Base-by-base conservation (phyloP, 1,140 invertebrate species). In the Sinonovacula constricta region DNA sequence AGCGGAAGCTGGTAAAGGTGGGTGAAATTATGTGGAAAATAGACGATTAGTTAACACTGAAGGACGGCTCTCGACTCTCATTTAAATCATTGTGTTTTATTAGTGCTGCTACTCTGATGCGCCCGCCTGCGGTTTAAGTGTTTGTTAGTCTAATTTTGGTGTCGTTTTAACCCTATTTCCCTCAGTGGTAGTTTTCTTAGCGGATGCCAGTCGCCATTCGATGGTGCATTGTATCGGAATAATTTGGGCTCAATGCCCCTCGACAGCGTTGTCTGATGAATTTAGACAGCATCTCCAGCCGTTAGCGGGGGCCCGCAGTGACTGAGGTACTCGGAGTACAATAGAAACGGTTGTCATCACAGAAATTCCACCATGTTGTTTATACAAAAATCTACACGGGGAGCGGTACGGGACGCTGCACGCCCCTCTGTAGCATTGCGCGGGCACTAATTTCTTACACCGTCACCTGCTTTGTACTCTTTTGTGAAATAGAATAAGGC, bases 31-130 rank as follows among this genome's bases (percentile, higher is more conserved):
- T n/a, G n/a, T n/a, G n/a, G n/a, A n/a, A n/a, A n/a, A n/a, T n/a
- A n/a, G n/a, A n/a, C n/a, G n/a, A n/a, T n/a, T n/a, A n/a, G n/a
- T n/a, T n/a, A n/a, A n/a, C n/a, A n/a, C n/a, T n/a, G n/a, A n/a
- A n/a, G n/a, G n/a, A n/a, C n/a, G n/a, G n/a, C n/a, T n/a, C n/a
- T n/a, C n/a, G n/a, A n/a, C n/a, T n/a, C n/a, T n/a, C n/a, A n/a
- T n/a, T n/a, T n/a, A n/a, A n/a, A n/a, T n/a, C n/a, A n/a, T n/a
- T 45, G 39, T 45, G 39, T 45, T 45, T 45, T 45, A 45, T 45
- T 45, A 45, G 39, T 45, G 18, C 18, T 45, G 18, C 39, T 10
- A 45, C 39, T 7, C 18, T 45, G 7, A 45, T 45, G 7, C 39
- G 39, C 7, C 39, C 39, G 18, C 39, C 39, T 7, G 18, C 39